Percentiles rank a stretch among this genome's conserved stretches.
These are phyloP conservation scores for Actias luna DNA, from an alignment of 2,888 invertebrate genomes.

Conservation along the genomic window DNA sequence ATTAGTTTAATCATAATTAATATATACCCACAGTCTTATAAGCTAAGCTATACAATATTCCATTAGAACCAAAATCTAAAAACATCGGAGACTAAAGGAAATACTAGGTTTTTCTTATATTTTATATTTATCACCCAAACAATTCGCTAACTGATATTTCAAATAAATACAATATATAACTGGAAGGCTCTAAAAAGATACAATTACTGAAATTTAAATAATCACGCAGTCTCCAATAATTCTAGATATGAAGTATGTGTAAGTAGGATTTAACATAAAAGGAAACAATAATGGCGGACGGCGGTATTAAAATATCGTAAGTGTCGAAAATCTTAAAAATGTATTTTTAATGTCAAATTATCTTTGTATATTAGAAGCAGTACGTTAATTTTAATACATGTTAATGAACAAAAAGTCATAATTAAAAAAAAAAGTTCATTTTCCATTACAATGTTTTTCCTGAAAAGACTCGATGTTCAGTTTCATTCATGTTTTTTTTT, in stretches of 20 bases:
- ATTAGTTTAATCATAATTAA: conserved; percentile 5
- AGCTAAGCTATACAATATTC: conserved; percentile 10
- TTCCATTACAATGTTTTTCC: no score
- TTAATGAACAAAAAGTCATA: no score
- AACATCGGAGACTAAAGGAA: background rate
- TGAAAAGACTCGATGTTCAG: no score
- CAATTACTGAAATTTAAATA: background rate
- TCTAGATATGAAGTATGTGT: background rate
- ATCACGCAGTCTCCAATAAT: background rate
- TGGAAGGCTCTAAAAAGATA: background rate
- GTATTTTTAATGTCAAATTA: no score
- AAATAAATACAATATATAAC: background rate
- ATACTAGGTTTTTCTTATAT: no score
- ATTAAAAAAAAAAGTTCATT: no score
- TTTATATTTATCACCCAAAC: background rate
- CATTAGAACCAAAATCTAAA: background rate
- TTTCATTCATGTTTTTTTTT: no score
- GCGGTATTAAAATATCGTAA: background rate
- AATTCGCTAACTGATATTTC: background rate
- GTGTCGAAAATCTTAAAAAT: background rate
- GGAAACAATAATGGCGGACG: background rate
- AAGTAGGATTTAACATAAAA: background rate
- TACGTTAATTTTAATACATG: no score
- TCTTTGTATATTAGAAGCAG: no score
- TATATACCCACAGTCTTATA: conserved; percentile 16